Conservation (phyloP, 2,113 vertebrate species). For the Megaptera novaeangliae region DNA sequence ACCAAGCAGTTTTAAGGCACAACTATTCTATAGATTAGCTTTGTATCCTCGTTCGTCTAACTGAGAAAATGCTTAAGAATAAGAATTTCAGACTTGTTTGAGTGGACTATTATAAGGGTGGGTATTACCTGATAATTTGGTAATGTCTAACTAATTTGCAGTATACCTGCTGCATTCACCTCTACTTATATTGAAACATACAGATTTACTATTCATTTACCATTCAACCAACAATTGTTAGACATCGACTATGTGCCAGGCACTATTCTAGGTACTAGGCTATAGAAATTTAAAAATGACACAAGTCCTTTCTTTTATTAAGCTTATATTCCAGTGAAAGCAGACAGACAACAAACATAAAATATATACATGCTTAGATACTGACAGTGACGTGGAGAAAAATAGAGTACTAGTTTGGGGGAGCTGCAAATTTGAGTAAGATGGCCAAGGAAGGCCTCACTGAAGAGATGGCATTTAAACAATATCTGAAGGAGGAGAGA, state of each 20-base stretch:
- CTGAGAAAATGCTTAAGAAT: background rate
- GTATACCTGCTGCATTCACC: background rate
- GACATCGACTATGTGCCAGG: background rate
- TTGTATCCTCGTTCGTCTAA: background rate
- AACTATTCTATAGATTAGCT: background rate
- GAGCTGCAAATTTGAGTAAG: background rate
- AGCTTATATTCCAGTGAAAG: background rate
- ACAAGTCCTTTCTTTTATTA: background rate
- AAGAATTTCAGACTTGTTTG: background rate
- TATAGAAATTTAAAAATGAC: background rate
- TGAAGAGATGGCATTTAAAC: background rate
- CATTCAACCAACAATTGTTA: background rate
- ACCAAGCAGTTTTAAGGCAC: background rate
- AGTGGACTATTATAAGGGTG: background rate
- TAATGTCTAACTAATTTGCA: background rate
- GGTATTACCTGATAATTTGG: background rate
- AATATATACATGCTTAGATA: background rate
- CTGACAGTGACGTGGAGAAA: background rate
- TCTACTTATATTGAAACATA: background rate
- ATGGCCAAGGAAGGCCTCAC: background rate
- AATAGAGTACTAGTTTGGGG: background rate
- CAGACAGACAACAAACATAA: background rate
- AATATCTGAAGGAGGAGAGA: background rate
- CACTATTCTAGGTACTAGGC: background rate
- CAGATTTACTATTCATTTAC: background rate